A percentile compares a stretch with the other conserved stretches of the same genome.
phyloP scores from a whole-genome alignment of 2,797 vertebrate species.

The Holocentrus rufus region DNA sequence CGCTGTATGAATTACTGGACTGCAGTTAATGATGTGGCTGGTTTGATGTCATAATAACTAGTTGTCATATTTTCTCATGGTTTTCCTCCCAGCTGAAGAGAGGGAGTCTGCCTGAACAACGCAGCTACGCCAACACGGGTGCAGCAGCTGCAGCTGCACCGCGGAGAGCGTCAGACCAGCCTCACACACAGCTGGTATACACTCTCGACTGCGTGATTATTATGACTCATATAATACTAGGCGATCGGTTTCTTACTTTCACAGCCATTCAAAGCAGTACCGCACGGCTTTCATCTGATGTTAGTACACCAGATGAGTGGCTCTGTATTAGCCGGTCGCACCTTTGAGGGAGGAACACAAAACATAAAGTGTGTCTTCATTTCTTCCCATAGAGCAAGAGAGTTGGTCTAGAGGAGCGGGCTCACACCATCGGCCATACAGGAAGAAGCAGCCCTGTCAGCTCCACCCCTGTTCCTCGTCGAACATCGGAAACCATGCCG shows the following conservation, averaged over 20 bases:
- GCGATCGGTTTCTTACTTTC: not conserved
- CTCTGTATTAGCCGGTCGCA: not conserved
- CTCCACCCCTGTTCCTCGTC: slow-evolving; percentile 33
- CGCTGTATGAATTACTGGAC: too few species aligned
- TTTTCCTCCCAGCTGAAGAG: slow-evolving; percentile 63
- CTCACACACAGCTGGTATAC: slow-evolving; percentile 63
- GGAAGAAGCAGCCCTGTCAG: slow-evolving; percentile 68
- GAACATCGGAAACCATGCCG: slow-evolving; percentile 66
- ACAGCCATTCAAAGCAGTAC: not conserved
- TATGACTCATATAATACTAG: not conserved
- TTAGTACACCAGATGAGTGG: not conserved
- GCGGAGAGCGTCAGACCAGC: slow-evolving; percentile 71
- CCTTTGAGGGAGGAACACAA: not conserved
- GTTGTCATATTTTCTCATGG: not conserved
- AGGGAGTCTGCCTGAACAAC: slow-evolving; percentile 74
- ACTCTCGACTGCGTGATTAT: not conserved
- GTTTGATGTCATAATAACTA: not conserved
- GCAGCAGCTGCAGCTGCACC: slow-evolving; percentile 33
- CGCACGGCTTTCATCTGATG: not conserved
- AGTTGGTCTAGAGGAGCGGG: slow-evolving; percentile 69
- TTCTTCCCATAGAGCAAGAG: slow-evolving; percentile 61
- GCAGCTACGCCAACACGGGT: not conserved
- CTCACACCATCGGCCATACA: slow-evolving; percentile 68
- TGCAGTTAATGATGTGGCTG: too few species aligned
- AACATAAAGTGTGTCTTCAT: not conserved